Evolutionary conservation across 2,888 invertebrate species (phyloP).

Genomic region (Matsumyia berberina): DNA sequence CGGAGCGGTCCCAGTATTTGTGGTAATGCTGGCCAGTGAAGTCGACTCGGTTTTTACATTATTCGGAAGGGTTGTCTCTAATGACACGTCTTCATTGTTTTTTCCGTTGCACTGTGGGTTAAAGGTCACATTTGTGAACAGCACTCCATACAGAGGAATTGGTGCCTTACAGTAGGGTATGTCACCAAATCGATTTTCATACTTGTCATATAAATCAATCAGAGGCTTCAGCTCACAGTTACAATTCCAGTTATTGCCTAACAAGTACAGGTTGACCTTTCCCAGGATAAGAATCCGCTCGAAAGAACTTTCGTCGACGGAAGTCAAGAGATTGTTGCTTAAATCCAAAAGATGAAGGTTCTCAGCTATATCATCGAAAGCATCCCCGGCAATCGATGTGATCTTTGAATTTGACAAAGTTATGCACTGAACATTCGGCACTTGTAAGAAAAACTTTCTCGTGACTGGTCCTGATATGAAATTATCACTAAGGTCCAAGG

Average conservation of each 20-base stretch:
- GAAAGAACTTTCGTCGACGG: constrained; percentile 75
- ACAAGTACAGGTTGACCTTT: constrained; percentile 77
- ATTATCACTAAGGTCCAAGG: constrained; percentile 80
- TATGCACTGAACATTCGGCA: constrained; percentile 79
- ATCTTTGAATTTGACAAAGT: constrained; percentile 78
- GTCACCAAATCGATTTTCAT: constrained; percentile 78
- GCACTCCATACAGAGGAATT: constrained; percentile 76
- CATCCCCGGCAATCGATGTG: constrained; percentile 78
- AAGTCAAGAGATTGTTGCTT: constrained; percentile 79
- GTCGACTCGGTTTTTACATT: background rate
- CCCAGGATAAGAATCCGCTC: constrained; percentile 64
- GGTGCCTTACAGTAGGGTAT: constrained; percentile 80
- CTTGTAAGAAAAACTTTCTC: constrained; percentile 77
- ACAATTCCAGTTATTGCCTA: constrained; percentile 80
- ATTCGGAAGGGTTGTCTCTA: background rate
- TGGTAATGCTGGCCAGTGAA: background rate
- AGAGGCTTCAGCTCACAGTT: constrained; percentile 78
- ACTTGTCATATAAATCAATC: constrained; percentile 72
- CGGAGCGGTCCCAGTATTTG: background rate
- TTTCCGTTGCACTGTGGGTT: constrained; percentile 1
- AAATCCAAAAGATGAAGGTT: constrained; percentile 79
- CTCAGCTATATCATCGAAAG: constrained; percentile 78
- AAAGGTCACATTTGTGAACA: constrained; percentile 70
- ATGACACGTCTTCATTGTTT: background rate
- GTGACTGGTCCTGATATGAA: constrained; percentile 78